Conservation (phyloP, 2,888 invertebrate species). For the Drosophila quasianomalipes region DNA sequence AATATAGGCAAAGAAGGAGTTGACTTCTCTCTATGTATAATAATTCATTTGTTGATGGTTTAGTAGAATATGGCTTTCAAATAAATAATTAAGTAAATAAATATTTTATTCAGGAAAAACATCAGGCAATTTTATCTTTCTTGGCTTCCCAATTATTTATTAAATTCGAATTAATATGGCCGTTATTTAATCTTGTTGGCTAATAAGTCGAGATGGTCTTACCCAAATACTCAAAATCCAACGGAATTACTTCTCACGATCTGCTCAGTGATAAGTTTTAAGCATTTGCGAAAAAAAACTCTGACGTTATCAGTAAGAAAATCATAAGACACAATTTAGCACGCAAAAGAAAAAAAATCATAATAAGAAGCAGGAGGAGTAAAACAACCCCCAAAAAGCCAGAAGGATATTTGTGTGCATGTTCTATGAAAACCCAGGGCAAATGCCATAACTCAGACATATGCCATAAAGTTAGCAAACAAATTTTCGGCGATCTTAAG, state of each 20-base stretch:
- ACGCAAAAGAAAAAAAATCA: conserved; percentile 44
- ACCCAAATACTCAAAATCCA: conserved; percentile 14
- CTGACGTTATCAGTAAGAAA: conserved; percentile 52
- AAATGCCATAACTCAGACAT: conserved; percentile 69
- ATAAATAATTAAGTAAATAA: neutral
- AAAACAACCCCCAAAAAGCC: conserved; percentile 60
- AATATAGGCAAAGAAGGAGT: too few relatives aligned
- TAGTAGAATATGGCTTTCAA: neutral
- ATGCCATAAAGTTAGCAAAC: conserved; percentile 72
- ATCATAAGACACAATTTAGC: conserved; percentile 71
- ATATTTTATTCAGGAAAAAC: neutral
- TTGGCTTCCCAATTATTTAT: neutral
- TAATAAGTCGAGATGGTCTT: neutral
- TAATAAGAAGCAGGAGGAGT: conserved; percentile 20
- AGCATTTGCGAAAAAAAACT: conserved; percentile 64
- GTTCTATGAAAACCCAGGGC: conserved; percentile 46
- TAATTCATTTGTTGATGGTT: neutral
- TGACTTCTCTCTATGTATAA: too few relatives aligned
- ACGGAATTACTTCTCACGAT: conserved; percentile 70
- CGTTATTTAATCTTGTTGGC: neutral
- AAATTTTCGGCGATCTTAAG: conserved; percentile 64
- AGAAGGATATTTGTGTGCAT: conserved; percentile 10
- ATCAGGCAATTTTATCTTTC: rapidly evolving
- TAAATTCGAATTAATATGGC: neutral
- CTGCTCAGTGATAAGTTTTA: conserved; percentile 59